Percentiles rank a stretch among this genome's conserved stretches.
These are phyloP conservation scores for Alcis repandata DNA, from an alignment of 2,888 invertebrate species.

Conservation along the genomic window DNA sequence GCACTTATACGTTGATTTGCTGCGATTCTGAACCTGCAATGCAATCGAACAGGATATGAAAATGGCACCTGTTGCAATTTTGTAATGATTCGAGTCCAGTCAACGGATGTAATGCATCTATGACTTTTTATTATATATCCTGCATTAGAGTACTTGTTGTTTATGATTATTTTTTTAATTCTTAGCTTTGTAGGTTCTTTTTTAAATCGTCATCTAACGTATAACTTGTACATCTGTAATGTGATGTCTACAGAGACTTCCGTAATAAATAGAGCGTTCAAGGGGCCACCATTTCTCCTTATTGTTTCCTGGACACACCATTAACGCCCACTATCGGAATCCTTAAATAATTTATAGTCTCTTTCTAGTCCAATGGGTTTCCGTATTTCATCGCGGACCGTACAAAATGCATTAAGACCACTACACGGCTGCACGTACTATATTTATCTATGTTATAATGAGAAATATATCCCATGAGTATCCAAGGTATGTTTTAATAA, in stretches of 20 bases:
- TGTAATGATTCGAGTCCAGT: conserved; percentile 20
- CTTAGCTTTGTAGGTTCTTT: background rate
- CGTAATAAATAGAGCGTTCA: conserved; percentile 41
- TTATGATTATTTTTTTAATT: conserved; percentile 12
- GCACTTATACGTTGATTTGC: conserved; percentile 3
- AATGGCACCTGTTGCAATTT: conserved; percentile 17
- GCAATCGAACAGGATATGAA: conserved; percentile 28
- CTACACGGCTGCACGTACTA: conserved; percentile 11
- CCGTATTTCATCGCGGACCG: conserved; percentile 35
- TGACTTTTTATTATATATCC: conserved; percentile 29
- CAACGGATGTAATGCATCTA: conserved; percentile 25
- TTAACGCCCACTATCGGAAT: conserved; percentile 46
- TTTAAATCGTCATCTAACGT: conserved; percentile 13
- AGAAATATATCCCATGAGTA: conserved; percentile 62
- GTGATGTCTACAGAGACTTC: conserved; percentile 38
- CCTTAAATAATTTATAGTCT: conserved; percentile 44
- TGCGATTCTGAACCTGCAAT: conserved; percentile 11
- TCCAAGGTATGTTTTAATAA: conserved; percentile 70
- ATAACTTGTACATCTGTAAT: conserved; percentile 15
- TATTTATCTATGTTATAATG: conserved; percentile 24
- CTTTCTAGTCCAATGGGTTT: conserved; percentile 42
- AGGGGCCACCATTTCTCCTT: conserved; percentile 41
- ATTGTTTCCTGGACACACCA: conserved; percentile 49
- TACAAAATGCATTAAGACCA: conserved; percentile 23
- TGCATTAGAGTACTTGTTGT: conserved; percentile 19